These are phyloP conservation scores for Polypterus senegalus DNA, from an alignment of 2,113 vertebrate genomes.

Conservation along the genomic window DNA sequence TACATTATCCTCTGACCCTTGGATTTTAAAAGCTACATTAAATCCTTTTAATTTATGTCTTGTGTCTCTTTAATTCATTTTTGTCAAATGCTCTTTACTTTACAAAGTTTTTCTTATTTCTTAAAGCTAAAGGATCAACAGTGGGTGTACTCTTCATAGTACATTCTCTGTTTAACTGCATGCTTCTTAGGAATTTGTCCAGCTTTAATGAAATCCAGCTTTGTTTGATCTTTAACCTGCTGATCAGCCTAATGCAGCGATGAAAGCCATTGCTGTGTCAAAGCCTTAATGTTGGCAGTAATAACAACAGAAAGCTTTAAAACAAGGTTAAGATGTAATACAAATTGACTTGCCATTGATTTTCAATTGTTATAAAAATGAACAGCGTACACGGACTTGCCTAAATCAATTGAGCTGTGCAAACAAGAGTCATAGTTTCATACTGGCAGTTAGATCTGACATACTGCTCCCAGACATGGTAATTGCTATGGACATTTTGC, in stretches of 20 bases:
- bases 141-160: no score
- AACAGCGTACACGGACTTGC: conserved; percentile 14
- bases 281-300: not conserved
- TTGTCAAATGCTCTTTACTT: no score
- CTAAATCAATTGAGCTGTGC: conserved; percentile 18
- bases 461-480: conserved; percentile 12
- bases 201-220: no score
- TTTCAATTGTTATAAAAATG: conserved; percentile 19
- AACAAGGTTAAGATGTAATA: conserved; percentile 10
- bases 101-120: no score
- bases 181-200: no score
- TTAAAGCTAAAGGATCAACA: no score
- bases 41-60: no score
- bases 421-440: conserved; percentile 14
- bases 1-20: no score
- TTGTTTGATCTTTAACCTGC: not conserved
- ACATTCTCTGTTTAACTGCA: no score
- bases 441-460: conserved; percentile 6
- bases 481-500: conserved; percentile 5
- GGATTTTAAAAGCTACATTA: no score
- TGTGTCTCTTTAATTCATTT: no score
- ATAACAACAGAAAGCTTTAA: conserved; percentile 10
- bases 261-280: not conserved
- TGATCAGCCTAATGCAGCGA: not conserved
- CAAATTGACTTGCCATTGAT: conserved; percentile 17